Base-by-base conservation (phyloP, 1,140 invertebrate species). In the Drosophila santomea region DNA sequence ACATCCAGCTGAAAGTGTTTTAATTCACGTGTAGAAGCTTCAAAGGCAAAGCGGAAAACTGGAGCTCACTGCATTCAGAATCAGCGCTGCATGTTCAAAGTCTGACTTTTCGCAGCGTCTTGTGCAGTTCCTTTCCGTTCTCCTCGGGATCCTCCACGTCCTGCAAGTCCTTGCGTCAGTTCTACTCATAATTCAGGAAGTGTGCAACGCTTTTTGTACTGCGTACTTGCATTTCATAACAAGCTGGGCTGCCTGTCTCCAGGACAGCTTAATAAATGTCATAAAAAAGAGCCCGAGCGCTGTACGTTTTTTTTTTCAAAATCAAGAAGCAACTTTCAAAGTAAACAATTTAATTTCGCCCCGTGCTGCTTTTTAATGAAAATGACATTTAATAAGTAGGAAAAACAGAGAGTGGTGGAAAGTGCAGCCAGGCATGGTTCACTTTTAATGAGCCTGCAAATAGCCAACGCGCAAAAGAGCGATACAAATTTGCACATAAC, bases 161-260 rank as follows among this genome's bases (percentile, higher is more conserved):
- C n/a, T 35, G 7, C 14, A 32, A 43, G 17, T 43, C 23, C 39
- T 25, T 15, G 15, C 36, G 48, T 35, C 55, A 41, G 6, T 47
- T 38, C 67, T 78, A 64, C 84, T 88, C 83, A 88, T 86, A 86
- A 86, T 86, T 88, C 83, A 86, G 82, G 82, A 88, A 86, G 83
- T 82, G 79, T 86, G 78, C 78, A 44, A 67, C 59, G 61, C 64
- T 71, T 67, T 86, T 81, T 78, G 68, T 78, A 55, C 54, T n/a
- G 39, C 44, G 64, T 44, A 71, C 71, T 86, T 78, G 78, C 82
- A 85, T 85, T 85, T 86, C 80, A 78, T 75, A 78, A 69, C 67
- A 86, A 86, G 74, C 60, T 72, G 58, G 43, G 35, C 50, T 38
- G 48, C 48, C 48, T 51, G 50, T 36, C 38, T 12, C 25, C 47